Evolutionary conservation across 2,888 invertebrate genomes (phyloP), one percentile per base, ranked within the genome.

Genomic region (Lycaena phlaeas): DNA sequence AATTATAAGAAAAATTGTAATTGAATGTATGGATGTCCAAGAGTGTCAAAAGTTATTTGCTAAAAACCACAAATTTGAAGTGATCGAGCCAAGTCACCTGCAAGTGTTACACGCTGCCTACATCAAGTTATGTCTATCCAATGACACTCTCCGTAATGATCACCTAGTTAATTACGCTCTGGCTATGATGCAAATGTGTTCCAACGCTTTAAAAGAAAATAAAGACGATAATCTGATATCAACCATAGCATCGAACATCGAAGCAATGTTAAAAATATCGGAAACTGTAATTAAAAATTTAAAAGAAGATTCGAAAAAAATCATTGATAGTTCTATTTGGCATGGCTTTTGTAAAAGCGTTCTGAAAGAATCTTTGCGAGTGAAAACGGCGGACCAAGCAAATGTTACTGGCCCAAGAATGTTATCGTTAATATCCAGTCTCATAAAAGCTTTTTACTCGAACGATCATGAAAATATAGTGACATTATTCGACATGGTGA

Each of bases 401-500:
- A 68, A 55, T 27, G 57, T 61, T 1, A 52, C 57, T 1, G 82
- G 86, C 10, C 82, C 86, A 0, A 68, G 85, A 46, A 55, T 90
- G 22, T 58, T 93, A 10, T 84, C 78, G 44, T 68, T 87, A 9
- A 59, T 92, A 18, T 81, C 87, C 1, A 74, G 67, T 37, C 61
- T 90, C 10, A 82, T 90, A 2, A 78, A 87, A 41, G 63, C 88
- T 0, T 73, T 90, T 12, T 90, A 89, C 52, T 55, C 66, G 4
- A 56, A 57, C 14, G 74, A 87, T 38, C 81, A 84, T 25, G 63
- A 72, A 3, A 77, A 85, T 28, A 73, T 87, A 1, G 74, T 70
- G 36, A 82, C 86, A 12, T 66, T 92, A 4, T 90, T 92, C 51
- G 91, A 92, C 47, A 91, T 93, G 91, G 86, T 90, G 6, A 87